Base-by-base conservation (phyloP, 2,113 vertebrate species). In the Centropus bengalensis region DNA sequence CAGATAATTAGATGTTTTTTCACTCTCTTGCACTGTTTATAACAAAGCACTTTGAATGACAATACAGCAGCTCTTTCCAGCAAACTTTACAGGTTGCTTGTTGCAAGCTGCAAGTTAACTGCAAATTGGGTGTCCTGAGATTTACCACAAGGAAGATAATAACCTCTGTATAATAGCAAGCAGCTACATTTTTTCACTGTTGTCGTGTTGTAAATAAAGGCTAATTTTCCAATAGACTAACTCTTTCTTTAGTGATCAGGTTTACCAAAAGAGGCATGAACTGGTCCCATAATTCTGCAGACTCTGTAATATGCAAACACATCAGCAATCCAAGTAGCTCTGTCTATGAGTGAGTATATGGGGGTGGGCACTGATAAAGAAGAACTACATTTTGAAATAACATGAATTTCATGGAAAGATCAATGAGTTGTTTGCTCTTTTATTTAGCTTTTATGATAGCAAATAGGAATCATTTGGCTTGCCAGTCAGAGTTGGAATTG, bases 51-150 rank as follows among this genome's bases (percentile, higher is more conserved):
- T 94, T 89, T 96, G 96, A 94, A 77, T 94, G 86, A 90, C 92
- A 95, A 92, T 91, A 86, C 86, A 93, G 93, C 79, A 93, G 59
- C 44, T 96, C 92, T 86, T 84, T 64, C 73, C 87, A 91, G 93
- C 75, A 96, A 93, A 95, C 92, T 94, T 95, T 87, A 82, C 79
- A 85, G 73, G 84, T 96, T 97, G 93, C 95, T 97, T 97, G 84
- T 96, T 97, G 86, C 81, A 95, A 95, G 94, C 86, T 93, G 88
- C 12, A 42, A 90, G 94, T 97, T 97, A 91, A 85, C 95, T 97
- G 96, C 97, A 97, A 97, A 97, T 97, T 97, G 94, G 90, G 88
- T 92, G 89, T 90, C 96, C 94, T 94, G 97, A 97, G 97, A 96
- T 84, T 96, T 96, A 90, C 91, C 84, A n/a, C 92, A 88, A 77